Conservation (phyloP, 1,140 invertebrate genomes). For the Wasmannia auropunctata region DNA sequence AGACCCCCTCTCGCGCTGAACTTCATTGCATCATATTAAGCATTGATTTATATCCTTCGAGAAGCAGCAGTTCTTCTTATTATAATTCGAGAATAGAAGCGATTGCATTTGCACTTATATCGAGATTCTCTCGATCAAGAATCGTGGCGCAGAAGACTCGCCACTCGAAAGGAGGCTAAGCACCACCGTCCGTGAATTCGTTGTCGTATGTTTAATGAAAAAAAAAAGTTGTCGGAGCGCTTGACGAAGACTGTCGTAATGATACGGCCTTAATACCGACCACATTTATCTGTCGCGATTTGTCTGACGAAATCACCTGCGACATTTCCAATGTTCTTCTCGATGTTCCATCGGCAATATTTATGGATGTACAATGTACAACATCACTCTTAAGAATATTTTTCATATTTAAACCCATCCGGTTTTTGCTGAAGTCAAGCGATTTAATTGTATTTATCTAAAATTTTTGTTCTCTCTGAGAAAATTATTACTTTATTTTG, state of each 20-base stretch:
- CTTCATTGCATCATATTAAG: background rate
- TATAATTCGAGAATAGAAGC: slow-evolving; percentile 23
- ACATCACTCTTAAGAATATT: background rate
- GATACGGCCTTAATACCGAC: slow-evolving; percentile 69
- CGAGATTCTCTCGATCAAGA: slow-evolving; percentile 29
- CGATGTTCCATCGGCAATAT: slow-evolving; percentile 52
- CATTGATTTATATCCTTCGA: slow-evolving; percentile 14
- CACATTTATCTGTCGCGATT: slow-evolving; percentile 54
- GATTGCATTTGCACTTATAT: background rate
- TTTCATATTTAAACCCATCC: background rate
- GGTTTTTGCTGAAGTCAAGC: background rate
- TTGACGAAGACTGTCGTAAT: slow-evolving; percentile 57
- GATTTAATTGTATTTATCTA: background rate
- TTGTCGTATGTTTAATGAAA: slow-evolving; percentile 54
- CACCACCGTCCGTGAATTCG: slow-evolving; percentile 71
- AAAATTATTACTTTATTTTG: background rate
- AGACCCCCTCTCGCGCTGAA: background rate
- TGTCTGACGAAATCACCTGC: slow-evolving; percentile 67
- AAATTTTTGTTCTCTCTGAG: background rate
- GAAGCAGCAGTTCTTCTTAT: slow-evolving; percentile 9
- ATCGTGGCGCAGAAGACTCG: slow-evolving; percentile 44
- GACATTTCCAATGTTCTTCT: slow-evolving; percentile 60
- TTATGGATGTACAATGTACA: slow-evolving; percentile 14
- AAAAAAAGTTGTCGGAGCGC: slow-evolving; percentile 67
- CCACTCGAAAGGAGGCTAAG: slow-evolving; percentile 72